Conservation (phyloP, 2,888 invertebrate species). For the Melanophora roralis region DNA sequence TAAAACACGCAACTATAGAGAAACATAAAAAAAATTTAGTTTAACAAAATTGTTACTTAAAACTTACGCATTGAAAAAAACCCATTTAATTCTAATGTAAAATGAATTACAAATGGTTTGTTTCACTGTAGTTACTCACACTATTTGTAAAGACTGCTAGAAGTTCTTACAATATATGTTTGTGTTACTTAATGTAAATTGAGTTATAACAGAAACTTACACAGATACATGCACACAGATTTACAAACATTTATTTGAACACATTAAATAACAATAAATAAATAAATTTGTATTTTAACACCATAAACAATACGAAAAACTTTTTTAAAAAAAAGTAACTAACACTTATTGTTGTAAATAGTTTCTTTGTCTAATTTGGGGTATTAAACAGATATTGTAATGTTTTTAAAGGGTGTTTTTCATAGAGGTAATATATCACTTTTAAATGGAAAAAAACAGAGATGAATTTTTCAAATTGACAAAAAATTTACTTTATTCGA, state of each 20-base stretch:
- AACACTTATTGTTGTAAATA: conserved; percentile 27
- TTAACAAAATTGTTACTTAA: conserved; percentile 22
- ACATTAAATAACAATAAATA: conserved; percentile 26
- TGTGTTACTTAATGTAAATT: conserved; percentile 24
- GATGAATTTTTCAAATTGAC: no score
- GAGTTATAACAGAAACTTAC: conserved; percentile 10
- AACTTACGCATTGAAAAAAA: conserved; percentile 10
- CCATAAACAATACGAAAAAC: conserved; percentile 10
- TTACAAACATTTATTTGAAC: no score
- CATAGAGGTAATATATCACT: no score
- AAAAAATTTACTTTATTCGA: no score
- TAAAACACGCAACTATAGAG: no score
- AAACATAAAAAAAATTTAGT: conserved; percentile 39
- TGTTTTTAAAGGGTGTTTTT: no score
- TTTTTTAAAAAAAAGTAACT: conserved; percentile 9
- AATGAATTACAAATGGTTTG: conserved; percentile 42
- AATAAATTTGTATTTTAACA: conserved; percentile 38
- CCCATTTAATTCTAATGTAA: conserved; percentile 50
- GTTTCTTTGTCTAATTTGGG: not conserved
- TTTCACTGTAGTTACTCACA: conserved; percentile 15
- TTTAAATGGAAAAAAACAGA: no score
- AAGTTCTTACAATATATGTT: conserved; percentile 20
- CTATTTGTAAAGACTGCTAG: conserved; percentile 1
- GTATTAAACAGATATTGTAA: not conserved
- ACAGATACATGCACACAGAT: not conserved